Conservation (phyloP, 2,797 vertebrate species). For the Staurois parvus region DNA sequence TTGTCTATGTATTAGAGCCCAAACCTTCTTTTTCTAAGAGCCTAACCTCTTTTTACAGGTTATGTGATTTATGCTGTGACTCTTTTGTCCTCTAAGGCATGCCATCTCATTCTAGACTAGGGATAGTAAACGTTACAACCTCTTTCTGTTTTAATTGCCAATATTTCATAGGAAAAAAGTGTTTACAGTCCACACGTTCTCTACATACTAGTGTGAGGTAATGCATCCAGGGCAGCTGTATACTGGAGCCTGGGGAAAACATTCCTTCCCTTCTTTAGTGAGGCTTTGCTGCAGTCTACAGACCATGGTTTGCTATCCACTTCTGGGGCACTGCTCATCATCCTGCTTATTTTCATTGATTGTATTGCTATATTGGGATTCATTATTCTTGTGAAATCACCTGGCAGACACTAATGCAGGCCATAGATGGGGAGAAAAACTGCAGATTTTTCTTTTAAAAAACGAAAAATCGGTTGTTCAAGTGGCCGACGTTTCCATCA, state of each 20-base stretch:
- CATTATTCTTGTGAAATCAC: not conserved
- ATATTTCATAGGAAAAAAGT: not conserved
- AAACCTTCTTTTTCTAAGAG: no score
- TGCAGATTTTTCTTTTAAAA: no score
- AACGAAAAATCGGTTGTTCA: no score
- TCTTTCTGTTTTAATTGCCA: not conserved
- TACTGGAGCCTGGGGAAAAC: not conserved
- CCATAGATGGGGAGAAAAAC: no score
- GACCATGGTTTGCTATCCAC: not conserved
- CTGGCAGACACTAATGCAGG: constrained; percentile 11
- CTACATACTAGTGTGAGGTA: not conserved
- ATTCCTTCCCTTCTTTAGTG: constrained; percentile 48
- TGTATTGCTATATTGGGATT: not conserved
- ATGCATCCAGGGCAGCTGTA: not conserved
- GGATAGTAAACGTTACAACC: not conserved
- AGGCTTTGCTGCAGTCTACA: not conserved
- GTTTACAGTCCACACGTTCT: not conserved
- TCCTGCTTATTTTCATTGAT: not conserved
- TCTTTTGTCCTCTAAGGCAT: no score
- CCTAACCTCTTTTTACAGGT: no score
- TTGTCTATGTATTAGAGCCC: no score
- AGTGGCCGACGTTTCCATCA: no score
- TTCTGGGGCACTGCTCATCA: not conserved
- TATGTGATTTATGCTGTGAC: no score
- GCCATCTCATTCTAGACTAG: no score